A percentile compares a stretch with the other conserved stretches of the same genome.
These are phyloP conservation scores for Bellardia pandia DNA, from an alignment of 2,888 invertebrate species.

Conservation along the genomic window DNA sequence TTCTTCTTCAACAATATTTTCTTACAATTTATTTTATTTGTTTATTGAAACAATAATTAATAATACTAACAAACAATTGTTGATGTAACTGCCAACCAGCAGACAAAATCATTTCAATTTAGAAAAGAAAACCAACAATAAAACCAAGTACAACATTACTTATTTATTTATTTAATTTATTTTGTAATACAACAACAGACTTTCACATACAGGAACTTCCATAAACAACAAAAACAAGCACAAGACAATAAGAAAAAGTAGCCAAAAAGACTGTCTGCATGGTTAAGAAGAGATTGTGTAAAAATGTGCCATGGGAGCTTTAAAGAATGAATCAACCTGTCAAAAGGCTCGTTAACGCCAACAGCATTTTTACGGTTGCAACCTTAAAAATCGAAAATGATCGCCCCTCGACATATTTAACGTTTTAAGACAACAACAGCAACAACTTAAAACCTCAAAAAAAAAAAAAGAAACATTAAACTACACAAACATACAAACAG, in stretches of 20 bases:
- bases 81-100: conserved; percentile 36
- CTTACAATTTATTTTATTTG: conserved; percentile 27
- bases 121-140: background rate
- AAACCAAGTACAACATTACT: background rate
- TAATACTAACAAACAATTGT: conserved; percentile 46
- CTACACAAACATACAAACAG: conserved; percentile 26
- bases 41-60: conserved; percentile 45
- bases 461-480: conserved; percentile 34
- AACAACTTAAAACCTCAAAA: conserved; percentile 43
- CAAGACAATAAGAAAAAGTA: background rate
- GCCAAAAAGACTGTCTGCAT: conserved; percentile 13
- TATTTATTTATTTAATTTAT: background rate
- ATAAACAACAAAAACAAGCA: background rate
- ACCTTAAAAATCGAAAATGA: conserved; percentile 77
- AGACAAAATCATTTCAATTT: conserved; percentile 34
- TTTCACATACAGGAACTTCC: conserved; percentile 1
- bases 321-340: conserved; percentile 83
- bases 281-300: conserved; percentile 49
- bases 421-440: conserved; percentile 58
- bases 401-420: conserved; percentile 76
- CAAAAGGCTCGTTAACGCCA: conserved; percentile 83
- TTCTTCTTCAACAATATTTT: background rate
- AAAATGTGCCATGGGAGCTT: conserved; percentile 74
- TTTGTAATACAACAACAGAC: conserved; percentile 27
- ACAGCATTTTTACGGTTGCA: conserved; percentile 81